Base-by-base conservation (phyloP, 2,113 vertebrate genomes). In the Callithrix jacchus region DNA sequence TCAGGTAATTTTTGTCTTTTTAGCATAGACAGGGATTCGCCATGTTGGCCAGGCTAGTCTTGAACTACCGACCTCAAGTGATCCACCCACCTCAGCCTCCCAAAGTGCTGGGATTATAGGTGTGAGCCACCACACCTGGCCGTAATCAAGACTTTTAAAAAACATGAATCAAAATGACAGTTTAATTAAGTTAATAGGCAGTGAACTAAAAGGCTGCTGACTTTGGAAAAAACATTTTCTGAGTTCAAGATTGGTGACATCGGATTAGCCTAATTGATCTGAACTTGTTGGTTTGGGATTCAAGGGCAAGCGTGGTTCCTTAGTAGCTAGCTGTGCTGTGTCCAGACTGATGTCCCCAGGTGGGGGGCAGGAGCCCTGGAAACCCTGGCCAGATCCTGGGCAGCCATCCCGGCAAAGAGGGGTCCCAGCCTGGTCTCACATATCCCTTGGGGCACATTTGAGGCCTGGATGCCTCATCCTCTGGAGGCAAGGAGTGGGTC, bases 181-280 rank as follows among this genome's bases (percentile, higher is more conserved):
- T 61, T 52, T 54, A 86, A 79, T 79, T 54, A 90, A 87, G 71
- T 79, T 54, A 87, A 87, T 20, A 96, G 93, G 47, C 20, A 76
- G 40, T n/a, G 76, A 87, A 80, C 27, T 76, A 37, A 94, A 90
- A 94, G 2, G 18, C 70, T 54, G 20, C 58, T 64, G 56, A 81
- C 74, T 88, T 64, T 12, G 58, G 87, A 89, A 88, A 96, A 91
- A 40, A 40, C n/a, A 61, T 80, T 61, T 77, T 81, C 79, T 37
- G 42, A 82, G n/a, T 42, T 83, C 77, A 45, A 64, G 58, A 52
- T 47, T 0, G 0, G 20, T 2, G 37, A 64, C 6, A 2, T 14
- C 7, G 45, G 37, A 45, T 85, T 64, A 61, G 70, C 47, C 40
- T 79, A 58, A 58, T 14, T 81, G 77, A 79, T 61, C 42, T 68